Base-by-base conservation (phyloP, 2,113 vertebrate genomes). In the Toxotes jaculatrix region DNA sequence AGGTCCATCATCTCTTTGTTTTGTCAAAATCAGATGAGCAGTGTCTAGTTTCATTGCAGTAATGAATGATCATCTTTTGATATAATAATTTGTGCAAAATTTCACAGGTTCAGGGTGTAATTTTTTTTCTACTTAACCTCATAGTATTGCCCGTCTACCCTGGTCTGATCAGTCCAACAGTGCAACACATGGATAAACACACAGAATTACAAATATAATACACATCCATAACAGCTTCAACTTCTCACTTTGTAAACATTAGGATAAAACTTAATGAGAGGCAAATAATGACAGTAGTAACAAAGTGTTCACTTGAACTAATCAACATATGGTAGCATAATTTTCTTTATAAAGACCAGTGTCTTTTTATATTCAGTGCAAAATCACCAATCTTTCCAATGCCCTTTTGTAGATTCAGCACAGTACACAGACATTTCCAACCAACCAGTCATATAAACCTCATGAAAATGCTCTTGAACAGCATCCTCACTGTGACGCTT, bases 191-290 rank as follows among this genome's bases (percentile, higher is more conserved):
- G 40, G 17, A 83, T 7, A 75, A 84, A 88, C 61, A 73, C 79
- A 79, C 42, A 78, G 19, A 38, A 43, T 74, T 19, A 80, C n/a
- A 82, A 73, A 82, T 80, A 85, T 76, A 31, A 84, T n/a, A 61
- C 89, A 65, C 62, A 38, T 61, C 69, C 74, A 74, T 19, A 61
- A 81, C 49, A 77, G 57, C 53, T 70, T 73, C 16, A 36, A 32
- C 42, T 36, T 80, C 77, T 82, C 82, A 47, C 11, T 55, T 68
- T 73, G 53, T 89, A 89, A 45, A 91, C 85, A 85, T 85, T 21
- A 67, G 69, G 38, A 80, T 81, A 73, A 21, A 62, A 75, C 67
- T 42, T 17, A 66, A 32, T 71, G 3, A 80, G 72, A 86, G 51
- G 80, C 79, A 86, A 86, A 87, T 47, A 70, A 77, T 76, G 31